Evolutionary conservation across 2,113 vertebrate species (phyloP).

Genomic region (Pachycephala philippinensis): DNA sequence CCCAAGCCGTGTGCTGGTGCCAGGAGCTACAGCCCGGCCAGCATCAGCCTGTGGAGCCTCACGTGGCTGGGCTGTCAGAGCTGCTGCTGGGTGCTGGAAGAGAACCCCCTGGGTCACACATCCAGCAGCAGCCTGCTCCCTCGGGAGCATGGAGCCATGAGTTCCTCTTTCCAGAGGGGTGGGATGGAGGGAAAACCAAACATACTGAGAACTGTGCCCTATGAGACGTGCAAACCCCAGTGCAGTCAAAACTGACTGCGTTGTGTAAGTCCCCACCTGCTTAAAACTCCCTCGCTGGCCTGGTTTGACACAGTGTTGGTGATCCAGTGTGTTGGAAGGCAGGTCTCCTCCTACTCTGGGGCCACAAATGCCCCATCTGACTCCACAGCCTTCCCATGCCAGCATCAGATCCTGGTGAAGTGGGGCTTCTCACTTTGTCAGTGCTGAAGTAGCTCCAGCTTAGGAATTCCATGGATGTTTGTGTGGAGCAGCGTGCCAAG

Average conservation of each 20-base stretch:
- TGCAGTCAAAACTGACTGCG: rapidly evolving
- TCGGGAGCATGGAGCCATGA: rapidly evolving
- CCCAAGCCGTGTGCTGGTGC: neutral
- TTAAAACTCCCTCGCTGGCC: rapidly evolving
- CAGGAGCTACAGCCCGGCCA: neutral
- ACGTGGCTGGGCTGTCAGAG: rapidly evolving
- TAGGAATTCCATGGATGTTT: neutral
- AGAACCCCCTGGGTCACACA: rapidly evolving
- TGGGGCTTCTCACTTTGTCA: rapidly evolving
- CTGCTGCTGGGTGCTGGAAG: neutral
- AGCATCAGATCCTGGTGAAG: neutral
- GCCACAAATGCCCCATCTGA: neutral
- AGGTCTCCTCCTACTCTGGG: neutral
- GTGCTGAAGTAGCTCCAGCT: neutral
- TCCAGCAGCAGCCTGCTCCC: neutral
- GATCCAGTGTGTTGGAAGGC: neutral
- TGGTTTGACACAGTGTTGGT: neutral
- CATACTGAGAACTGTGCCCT: rapidly evolving
- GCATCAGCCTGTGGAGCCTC: neutral
- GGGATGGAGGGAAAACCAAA: neutral
- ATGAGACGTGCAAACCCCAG: rapidly evolving
- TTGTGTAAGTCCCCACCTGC: neutral
- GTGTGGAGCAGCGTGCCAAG: rapidly evolving
- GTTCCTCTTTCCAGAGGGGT: neutral
- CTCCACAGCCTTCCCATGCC: neutral